phyloP scores from a whole-genome alignment of 2,113 vertebrate species.

The Athene noctua region DNA sequence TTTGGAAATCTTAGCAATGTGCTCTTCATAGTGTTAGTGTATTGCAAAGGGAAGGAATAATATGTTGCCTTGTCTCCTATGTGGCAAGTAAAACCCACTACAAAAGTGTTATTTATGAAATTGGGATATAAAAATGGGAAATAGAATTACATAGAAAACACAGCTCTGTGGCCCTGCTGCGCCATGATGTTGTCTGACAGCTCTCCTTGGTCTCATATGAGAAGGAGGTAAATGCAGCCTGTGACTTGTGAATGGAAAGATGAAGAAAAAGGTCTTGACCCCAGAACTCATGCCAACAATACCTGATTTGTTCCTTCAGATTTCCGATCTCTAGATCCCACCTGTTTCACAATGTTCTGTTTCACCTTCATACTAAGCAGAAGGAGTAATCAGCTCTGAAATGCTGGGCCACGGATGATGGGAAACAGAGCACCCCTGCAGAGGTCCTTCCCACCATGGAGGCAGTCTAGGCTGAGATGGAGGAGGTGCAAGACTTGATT shows the following conservation, averaged over 20 bases:
- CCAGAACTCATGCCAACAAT: not conserved
- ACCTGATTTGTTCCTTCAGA: not conserved
- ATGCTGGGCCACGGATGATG: not conserved
- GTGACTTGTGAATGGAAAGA: not conserved
- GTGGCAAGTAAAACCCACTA: not conserved
- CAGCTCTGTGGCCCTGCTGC: not conserved
- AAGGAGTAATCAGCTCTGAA: not conserved
- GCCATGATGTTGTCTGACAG: not conserved
- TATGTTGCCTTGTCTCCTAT: not conserved
- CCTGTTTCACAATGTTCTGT: not conserved
- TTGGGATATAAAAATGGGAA: not conserved
- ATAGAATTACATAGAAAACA: not conserved
- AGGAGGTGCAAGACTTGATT: not conserved
- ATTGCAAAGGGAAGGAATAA: not conserved
- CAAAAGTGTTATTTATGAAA: not conserved
- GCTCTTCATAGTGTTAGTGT: not conserved
- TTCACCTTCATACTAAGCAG: not conserved
- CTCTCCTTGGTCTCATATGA: not conserved
- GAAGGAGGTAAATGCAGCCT: not conserved
- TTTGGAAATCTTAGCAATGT: not conserved
- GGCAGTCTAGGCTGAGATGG: not conserved
- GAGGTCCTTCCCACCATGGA: not conserved
- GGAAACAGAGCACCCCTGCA: not conserved
- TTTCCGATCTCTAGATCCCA: not conserved
- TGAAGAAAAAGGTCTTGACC: not conserved